Evolutionary conservation across 2,888 invertebrate genomes (phyloP), one percentile per base, ranked within the genome.

Genomic region (Gymnocheta viridis): DNA sequence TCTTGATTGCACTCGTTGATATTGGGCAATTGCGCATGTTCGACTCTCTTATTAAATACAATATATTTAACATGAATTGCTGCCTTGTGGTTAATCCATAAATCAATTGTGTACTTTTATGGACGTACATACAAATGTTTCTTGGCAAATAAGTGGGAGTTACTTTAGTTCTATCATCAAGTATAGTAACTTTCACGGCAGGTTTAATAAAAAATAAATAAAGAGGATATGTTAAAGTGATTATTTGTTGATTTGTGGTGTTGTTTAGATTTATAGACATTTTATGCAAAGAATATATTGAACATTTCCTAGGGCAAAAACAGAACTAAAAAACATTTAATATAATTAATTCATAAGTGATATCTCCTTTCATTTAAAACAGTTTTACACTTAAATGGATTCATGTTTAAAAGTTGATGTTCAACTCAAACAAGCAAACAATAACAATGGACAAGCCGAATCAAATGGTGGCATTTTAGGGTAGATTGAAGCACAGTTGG

Each of bases 171-270:
- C 73, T 69, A 77, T 81, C 77, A 77, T 81, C 73, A 64, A 56
- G 62, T 56, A 67, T 49, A 17, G 72, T 41, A 73, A 81, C 73
- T 73, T 51, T 81, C 77, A 77, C 56, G 77, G 84, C 84, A 77
- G 73, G 80, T 77, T 62, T 81, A 29, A 38, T 19, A 27, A 56
- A 74, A 29, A 58, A 58, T 29, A n/a, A n/a, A n/a, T n/a, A 60
- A 73, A 77, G 35, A 83, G 84, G 72, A 84, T 81, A 77, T 77
- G 60, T 24, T 62, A 49, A 77, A 77, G 84, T 84, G 84, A 84
- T 84, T 84, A 81, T 81, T 84, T 81, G 84, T 49, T 84, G 84
- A 84, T 84, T 84, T 84, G 84, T 84, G 77, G 84, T 84, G 84
- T 84, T 84, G 81, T 58, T 77, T 67, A 81, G 84, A 84, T 84